Conservation (phyloP, 2,888 invertebrate genomes). For the Serripes groenlandicus region DNA sequence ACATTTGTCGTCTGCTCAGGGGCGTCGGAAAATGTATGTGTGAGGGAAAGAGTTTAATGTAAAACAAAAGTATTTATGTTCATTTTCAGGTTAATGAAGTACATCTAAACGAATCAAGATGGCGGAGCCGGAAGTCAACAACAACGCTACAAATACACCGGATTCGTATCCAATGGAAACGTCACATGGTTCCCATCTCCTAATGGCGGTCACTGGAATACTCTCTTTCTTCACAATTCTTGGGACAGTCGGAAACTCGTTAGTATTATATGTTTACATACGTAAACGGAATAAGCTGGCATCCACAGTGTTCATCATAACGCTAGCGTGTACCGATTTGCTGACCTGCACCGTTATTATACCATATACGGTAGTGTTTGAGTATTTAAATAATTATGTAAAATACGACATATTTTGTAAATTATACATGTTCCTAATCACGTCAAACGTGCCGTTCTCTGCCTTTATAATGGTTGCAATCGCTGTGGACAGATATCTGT, state of each 20-base stretch:
- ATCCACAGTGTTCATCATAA: constrained; percentile 81
- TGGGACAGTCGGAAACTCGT: constrained; percentile 80
- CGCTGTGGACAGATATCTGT: constrained; percentile 82
- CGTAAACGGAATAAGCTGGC: constrained; percentile 76
- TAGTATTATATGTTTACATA: constrained; percentile 82
- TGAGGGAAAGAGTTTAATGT: too few relatives aligned
- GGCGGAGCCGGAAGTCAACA: neutral
- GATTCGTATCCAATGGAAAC: constrained; percentile 9
- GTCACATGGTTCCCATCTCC: constrained; percentile 13
- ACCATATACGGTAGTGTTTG: constrained; percentile 79
- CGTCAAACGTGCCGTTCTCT: constrained; percentile 83
- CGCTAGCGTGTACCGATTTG: constrained; percentile 81
- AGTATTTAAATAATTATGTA: constrained; percentile 73
- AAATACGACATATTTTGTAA: constrained; percentile 80
- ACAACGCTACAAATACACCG: constrained; percentile 35
- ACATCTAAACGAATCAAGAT: neutral
- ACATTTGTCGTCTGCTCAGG: too few relatives aligned
- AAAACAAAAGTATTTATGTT: too few relatives aligned
- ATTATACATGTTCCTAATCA: constrained; percentile 83
- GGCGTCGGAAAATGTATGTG: too few relatives aligned
- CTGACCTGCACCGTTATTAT: constrained; percentile 78
- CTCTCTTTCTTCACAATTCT: constrained; percentile 75
- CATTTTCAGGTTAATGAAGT: neutral
- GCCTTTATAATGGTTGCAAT: constrained; percentile 84
- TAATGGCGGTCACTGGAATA: constrained; percentile 70